phyloP scores from a whole-genome alignment of 2,797 vertebrate genomes.

The Coccyzus lansbergi region DNA sequence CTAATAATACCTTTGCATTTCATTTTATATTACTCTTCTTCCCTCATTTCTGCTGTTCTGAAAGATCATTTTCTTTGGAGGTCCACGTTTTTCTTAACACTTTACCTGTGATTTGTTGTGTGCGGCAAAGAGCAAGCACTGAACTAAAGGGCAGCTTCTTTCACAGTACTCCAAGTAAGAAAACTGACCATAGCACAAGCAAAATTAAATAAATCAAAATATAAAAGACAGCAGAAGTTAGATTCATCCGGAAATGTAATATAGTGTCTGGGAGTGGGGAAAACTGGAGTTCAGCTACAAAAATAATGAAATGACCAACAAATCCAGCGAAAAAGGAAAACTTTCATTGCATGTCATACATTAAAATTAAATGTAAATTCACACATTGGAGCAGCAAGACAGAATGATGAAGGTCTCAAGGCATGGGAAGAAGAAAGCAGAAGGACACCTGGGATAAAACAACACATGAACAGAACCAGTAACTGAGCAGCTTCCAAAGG shows the following conservation, averaged over 20 bases:
- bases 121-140: constrained; percentile 7
- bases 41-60: neutral
- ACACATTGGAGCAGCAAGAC: constrained; percentile 13
- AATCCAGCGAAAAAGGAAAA: neutral
- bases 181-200: constrained; percentile 50
- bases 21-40: neutral
- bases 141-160: constrained; percentile 38
- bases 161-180: constrained; percentile 50
- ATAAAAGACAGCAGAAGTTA: constrained; percentile 45
- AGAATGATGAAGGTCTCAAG: neutral
- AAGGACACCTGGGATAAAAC: neutral
- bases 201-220: constrained; percentile 51
- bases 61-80: neutral
- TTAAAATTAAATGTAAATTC: constrained; percentile 51
- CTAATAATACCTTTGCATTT: neutral
- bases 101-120: neutral
- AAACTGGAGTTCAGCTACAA: constrained; percentile 21
- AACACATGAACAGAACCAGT: neutral
- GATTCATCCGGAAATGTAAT: constrained; percentile 69
- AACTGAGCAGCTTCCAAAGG: constrained; percentile 33
- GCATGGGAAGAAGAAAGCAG: constrained; percentile 3
- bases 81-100: neutral
- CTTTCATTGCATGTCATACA: constrained; percentile 41
- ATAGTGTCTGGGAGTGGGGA: neutral
- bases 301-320: constrained; percentile 53